These are phyloP conservation scores for Leiothrix lutea DNA, from an alignment of 2,113 vertebrate genomes.

Conservation along the genomic window DNA sequence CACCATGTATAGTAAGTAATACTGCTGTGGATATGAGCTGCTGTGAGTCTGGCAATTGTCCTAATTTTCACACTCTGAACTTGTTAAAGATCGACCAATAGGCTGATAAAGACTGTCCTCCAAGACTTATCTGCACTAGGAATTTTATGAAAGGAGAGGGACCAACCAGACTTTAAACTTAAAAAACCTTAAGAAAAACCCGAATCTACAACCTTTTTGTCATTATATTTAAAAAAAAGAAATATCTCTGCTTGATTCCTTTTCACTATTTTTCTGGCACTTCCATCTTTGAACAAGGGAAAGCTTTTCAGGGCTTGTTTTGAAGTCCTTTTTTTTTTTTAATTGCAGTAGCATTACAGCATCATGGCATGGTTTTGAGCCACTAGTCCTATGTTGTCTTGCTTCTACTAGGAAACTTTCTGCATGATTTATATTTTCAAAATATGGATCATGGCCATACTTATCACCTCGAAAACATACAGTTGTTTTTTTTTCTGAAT, in stretches of 20 bases:
- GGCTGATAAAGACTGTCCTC: neutral
- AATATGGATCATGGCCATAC: neutral
- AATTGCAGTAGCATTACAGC: neutral
- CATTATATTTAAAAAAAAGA: neutral
- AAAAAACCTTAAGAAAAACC: neutral
- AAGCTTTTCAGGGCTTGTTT: neutral
- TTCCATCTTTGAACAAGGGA: neutral
- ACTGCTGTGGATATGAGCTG: neutral
- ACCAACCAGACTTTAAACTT: neutral
- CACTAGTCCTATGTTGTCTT: neutral
- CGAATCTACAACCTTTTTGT: neutral
- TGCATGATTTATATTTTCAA: neutral
- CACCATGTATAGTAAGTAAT: neutral
- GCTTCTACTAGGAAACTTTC: neutral
- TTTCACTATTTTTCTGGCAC: neutral
- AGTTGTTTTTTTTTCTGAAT: neutral
- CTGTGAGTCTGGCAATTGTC: neutral
- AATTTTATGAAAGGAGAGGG: neutral
- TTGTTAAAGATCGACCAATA: neutral
- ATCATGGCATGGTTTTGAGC: neutral
- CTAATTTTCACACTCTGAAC: neutral
- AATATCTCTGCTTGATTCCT: neutral
- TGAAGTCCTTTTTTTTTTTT: neutral
- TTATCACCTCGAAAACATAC: rapidly evolving
- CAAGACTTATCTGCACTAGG: neutral